Conservation (phyloP, 2,888 invertebrate species). For the Galerucella calmariensis region DNA sequence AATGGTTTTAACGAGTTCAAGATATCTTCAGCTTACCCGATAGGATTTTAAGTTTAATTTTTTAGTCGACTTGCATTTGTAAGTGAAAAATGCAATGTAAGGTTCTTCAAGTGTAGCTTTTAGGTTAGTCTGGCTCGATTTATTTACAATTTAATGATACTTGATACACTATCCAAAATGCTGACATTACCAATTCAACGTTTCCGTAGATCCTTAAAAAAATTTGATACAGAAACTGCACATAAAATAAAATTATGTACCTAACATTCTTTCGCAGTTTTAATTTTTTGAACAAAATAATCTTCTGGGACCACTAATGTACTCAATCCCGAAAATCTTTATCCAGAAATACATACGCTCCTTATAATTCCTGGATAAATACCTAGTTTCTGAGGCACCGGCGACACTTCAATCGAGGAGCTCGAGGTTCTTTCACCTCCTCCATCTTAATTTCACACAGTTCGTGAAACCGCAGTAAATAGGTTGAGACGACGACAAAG, state of each 20-base stretch:
- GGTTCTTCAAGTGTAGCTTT: neutral
- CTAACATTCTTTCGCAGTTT: no score
- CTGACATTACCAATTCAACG: conserved; percentile 1
- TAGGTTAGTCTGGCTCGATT: neutral
- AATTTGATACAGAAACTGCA: neutral
- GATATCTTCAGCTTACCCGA: neutral
- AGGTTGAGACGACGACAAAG: neutral
- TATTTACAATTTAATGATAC: neutral
- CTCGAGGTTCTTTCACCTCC: conserved; percentile 10
- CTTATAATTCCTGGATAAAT: neutral
- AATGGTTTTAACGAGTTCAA: neutral
- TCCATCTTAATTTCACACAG: conserved; percentile 9
- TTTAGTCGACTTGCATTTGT: neutral
- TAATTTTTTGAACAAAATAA: no score
- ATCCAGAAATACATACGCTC: no score
- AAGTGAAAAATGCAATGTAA: neutral
- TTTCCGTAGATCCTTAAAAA: neutral
- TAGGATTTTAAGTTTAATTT: neutral
- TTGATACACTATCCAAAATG: neutral
- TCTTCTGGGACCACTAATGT: no score
- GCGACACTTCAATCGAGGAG: conserved; percentile 8
- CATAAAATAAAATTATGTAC: no score
- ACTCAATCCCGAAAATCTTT: no score
- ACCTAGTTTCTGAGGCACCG: neutral
- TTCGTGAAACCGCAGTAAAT: neutral